Evolutionary conservation across 1,140 invertebrate genomes (phyloP).

Genomic region (Lethocerus indicus): DNA sequence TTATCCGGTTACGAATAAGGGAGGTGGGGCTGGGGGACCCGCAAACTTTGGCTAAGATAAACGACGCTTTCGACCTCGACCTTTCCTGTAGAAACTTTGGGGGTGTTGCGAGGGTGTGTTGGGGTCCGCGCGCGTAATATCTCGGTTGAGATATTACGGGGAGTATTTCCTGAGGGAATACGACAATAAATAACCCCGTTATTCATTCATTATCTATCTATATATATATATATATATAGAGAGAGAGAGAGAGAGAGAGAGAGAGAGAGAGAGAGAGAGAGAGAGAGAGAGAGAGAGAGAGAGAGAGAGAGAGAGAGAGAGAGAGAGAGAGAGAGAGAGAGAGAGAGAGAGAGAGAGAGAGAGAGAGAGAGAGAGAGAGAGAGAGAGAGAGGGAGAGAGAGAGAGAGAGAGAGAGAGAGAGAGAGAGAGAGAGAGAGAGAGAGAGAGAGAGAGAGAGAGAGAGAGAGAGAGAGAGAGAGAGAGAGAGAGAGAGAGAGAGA

Average conservation of each 20-base stretch:
- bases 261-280: slow-evolving; percentile 4
- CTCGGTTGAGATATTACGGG: too few species aligned
- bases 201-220: too few species aligned
- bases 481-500: slow-evolving; percentile 4
- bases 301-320: slow-evolving; percentile 1
- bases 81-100: too few species aligned
- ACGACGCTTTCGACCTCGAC: too few species aligned
- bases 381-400: slow-evolving; percentile 3
- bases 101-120: too few species aligned
- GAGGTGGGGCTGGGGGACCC: too few species aligned
- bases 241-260: slow-evolving; percentile 4
- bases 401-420: slow-evolving; percentile 4
- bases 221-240: too few species aligned
- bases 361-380: slow-evolving; percentile 4
- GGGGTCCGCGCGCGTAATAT: too few species aligned
- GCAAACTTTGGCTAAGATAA: too few species aligned
- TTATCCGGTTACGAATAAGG: too few species aligned
- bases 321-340: slow-evolving; percentile 3
- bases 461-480: slow-evolving; percentile 4
- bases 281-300: slow-evolving; percentile 4
- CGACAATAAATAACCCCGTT: too few species aligned
- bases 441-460: slow-evolving; percentile 3
- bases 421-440: slow-evolving; percentile 3
- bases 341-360: slow-evolving; percentile 4
- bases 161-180: too few species aligned